Evolutionary conservation across 2,888 invertebrate species (phyloP).

Genomic region (Meteorus colon): DNA sequence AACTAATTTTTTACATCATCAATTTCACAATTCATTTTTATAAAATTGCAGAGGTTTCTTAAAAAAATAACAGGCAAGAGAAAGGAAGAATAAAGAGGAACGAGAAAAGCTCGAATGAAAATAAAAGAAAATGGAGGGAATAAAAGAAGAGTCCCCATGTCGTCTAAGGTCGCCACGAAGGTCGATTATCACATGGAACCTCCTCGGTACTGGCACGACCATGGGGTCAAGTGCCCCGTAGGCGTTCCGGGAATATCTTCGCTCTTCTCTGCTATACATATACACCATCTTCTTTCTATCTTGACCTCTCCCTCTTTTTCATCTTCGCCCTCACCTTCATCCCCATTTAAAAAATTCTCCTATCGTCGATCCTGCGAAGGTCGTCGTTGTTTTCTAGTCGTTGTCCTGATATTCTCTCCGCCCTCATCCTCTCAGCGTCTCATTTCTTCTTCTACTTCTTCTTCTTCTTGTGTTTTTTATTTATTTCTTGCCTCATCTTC

Average conservation of each 20-base stretch:
- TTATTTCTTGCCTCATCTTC: slow-evolving; percentile 17
- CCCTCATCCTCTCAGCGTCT: not conserved
- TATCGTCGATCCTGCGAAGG: slow-evolving; percentile 29
- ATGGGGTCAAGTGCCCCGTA: slow-evolving; percentile 42
- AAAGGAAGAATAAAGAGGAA: not conserved
- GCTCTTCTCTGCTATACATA: slow-evolving; percentile 46
- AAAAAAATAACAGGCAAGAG: too few species aligned
- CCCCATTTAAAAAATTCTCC: slow-evolving; percentile 23
- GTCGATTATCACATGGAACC: slow-evolving; percentile 49
- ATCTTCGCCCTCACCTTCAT: slow-evolving; percentile 24
- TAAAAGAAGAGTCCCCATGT: slow-evolving; percentile 23
- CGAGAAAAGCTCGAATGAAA: too few species aligned
- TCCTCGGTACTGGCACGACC: slow-evolving; percentile 25
- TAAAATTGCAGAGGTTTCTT: too few species aligned
- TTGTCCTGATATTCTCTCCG: slow-evolving; percentile 16
- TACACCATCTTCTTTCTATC: slow-evolving; percentile 1
- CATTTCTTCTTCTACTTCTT: not conserved
- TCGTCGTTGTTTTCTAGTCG: slow-evolving; percentile 30
- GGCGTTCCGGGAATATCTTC: slow-evolving; percentile 60
- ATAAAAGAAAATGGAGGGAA: too few species aligned
- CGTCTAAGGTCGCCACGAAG: slow-evolving; percentile 41
- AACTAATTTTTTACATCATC: too few species aligned
- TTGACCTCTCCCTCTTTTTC: slow-evolving; percentile 14
- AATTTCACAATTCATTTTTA: too few species aligned
- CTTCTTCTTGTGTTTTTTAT: not conserved